A percentile compares a stretch with the other conserved stretches of the same genome.
These are phyloP conservation scores for Thymelicus acteon DNA, from an alignment of 2,888 invertebrate species.

Conservation along the genomic window DNA sequence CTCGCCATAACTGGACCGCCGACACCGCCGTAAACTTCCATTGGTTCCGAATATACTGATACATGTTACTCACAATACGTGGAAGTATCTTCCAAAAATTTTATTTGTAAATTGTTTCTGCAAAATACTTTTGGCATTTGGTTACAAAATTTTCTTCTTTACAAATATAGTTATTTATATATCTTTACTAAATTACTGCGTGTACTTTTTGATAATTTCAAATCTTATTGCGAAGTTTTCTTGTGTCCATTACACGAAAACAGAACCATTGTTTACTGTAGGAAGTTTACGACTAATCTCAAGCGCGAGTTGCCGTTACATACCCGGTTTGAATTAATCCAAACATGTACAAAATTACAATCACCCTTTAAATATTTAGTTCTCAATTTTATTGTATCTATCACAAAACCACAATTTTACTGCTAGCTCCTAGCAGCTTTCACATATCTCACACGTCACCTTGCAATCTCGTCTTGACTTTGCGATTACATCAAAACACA, in stretches of 20 bases:
- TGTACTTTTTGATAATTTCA: too few species aligned
- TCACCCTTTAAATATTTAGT: slow-evolving; percentile 68
- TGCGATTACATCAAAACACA: slow-evolving; percentile 60
- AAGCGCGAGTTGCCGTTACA: slow-evolving; percentile 23
- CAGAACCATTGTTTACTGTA: background rate
- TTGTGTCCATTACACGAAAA: background rate
- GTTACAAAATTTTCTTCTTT: too few species aligned
- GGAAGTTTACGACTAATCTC: slow-evolving; percentile 3
- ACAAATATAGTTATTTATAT: too few species aligned
- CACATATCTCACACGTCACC: slow-evolving; percentile 63
- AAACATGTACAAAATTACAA: slow-evolving; percentile 73
- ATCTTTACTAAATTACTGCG: too few species aligned
- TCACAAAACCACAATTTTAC: slow-evolving; percentile 82
- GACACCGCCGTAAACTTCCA: slow-evolving; percentile 2
- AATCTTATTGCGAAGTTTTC: too few species aligned
- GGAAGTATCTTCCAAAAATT: too few species aligned
- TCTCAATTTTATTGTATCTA: slow-evolving; percentile 82
- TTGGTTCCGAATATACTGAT: background rate
- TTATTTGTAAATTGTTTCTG: too few species aligned
- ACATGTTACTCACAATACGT: too few species aligned
- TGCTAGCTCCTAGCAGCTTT: slow-evolving; percentile 81
- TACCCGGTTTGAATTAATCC: slow-evolving; percentile 43
- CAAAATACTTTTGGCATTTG: too few species aligned
- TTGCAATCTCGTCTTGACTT: slow-evolving; percentile 61
- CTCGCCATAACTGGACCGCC: slow-evolving; percentile 1